A percentile compares a stretch with the other conserved stretches of the same genome.
Conservation (phyloP, 92 coral and sea anemone species). For the Hydrozoanthus gracilis region DNA sequence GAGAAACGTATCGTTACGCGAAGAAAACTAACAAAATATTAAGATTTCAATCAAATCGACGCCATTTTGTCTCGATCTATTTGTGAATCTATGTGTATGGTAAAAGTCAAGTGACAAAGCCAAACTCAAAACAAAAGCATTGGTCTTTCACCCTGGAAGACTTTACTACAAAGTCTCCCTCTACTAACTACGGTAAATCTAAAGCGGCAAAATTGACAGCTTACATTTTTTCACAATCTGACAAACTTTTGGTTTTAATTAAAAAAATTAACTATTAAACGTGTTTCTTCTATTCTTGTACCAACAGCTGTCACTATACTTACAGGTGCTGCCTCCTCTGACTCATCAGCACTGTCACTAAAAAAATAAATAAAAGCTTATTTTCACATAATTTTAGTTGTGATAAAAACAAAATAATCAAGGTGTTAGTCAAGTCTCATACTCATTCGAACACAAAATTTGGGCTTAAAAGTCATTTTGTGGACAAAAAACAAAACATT, state of each 20-base stretch:
- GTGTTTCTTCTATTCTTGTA: too few relatives aligned
- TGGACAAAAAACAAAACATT: too few relatives aligned
- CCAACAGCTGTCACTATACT: not conserved
- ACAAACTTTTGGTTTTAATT: too few relatives aligned
- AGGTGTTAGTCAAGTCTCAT: not conserved
- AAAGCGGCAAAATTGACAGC: too few relatives aligned
- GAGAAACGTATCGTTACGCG: not conserved
- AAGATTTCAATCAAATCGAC: not conserved
- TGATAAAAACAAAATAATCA: not conserved
- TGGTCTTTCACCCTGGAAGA: not conserved
- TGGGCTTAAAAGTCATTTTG: too few relatives aligned
- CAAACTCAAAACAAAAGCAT: conserved; percentile 5
- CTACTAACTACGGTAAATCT: conserved; percentile 1
- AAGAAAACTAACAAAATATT: conserved; percentile 13
- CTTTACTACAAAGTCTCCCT: not conserved
- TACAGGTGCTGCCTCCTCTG: not conserved
- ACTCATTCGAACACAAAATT: not conserved
- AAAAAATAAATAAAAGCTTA: not conserved
- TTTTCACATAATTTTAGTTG: not conserved
- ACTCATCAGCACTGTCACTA: conserved; percentile 19
- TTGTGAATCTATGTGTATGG: not conserved
- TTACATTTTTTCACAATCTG: too few relatives aligned
- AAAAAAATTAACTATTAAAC: too few relatives aligned
- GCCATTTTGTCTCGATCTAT: conserved; percentile 18
- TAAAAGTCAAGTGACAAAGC: conserved; percentile 19